Evolutionary conservation across 2,797 vertebrate genomes (phyloP), one percentile per base, ranked within the genome.

Genomic region (Odontamblyopus rebecca): DNA sequence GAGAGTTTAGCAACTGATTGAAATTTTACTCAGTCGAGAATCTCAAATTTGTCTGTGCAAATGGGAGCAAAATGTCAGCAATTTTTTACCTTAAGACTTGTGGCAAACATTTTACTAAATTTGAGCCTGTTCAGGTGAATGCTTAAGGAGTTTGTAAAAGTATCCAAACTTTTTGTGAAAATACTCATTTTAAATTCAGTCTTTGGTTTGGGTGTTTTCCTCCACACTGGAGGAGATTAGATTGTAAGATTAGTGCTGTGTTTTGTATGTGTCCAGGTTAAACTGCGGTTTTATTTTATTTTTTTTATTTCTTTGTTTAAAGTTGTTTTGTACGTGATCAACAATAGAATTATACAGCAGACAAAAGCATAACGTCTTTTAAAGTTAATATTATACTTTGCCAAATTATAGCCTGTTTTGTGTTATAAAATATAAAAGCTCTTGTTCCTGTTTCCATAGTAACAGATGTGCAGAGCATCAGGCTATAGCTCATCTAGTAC

Each of bases 391-490:
- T 18, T 4, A 12, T 50, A 50, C 48, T 50, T 18, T 50, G 48
- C 15, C 5, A 50, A 26, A 56, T 9, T 9, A 11, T 35, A 61
- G 8, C 30, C 13, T 30, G 30, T 30, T n/a, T 61, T 61, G 15
- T 30, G 29, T 32, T 6, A 5, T 11, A 41, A 41, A 41, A 11
- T 11, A 41, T 8, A 41, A 41, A 27, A 7, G 15, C 11, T 62
- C 2, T 69, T 27, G 65, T 68, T 68, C 72, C 61, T n/a, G 63
- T 69, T 61, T 68, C 70, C 67, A 81, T 62, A 65, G 68, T 67
- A 66, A 77, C 68, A 56, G 66, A 76, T 44, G 60, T 11, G 59
- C 38, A 81, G 59, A 50, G 54, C 50, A 79, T 75, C 30, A 69
- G 71, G 57, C 50, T 65, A 65, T 81, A 35, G 61, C 59, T 61